These are phyloP conservation scores for Geotrypetes seraphini DNA, from an alignment of 2,797 vertebrate genomes.

Conservation along the genomic window DNA sequence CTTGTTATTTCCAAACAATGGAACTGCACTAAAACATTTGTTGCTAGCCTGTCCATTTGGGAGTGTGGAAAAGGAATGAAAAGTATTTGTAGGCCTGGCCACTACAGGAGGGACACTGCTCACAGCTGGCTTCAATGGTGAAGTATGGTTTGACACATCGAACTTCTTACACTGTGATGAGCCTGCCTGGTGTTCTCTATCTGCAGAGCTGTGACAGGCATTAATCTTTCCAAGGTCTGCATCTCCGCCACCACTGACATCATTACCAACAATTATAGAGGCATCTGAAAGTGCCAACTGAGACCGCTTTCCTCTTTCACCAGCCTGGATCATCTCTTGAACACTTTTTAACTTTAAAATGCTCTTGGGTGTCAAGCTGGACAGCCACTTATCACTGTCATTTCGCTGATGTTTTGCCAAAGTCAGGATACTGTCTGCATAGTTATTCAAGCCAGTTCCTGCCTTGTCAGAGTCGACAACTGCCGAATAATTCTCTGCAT, in stretches of 20 bases:
- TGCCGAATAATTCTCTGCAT: constrained; percentile 73
- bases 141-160: neutral
- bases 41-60: neutral
- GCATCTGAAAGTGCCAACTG: constrained; percentile 47
- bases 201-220: constrained; percentile 8
- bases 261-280: constrained; percentile 45
- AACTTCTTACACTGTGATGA: constrained; percentile 10
- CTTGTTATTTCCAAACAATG: constrained; percentile 43
- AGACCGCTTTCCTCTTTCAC: constrained; percentile 31
- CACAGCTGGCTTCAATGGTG: constrained; percentile 6
- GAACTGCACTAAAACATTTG: constrained; percentile 21
- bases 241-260: constrained; percentile 22
- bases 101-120: neutral
- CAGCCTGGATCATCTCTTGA: constrained; percentile 60
- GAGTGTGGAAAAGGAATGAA: neutral
- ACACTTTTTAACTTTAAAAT: constrained; percentile 69
- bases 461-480: constrained; percentile 82
- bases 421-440: constrained; percentile 73
- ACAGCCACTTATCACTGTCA: constrained; percentile 84
- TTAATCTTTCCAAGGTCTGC: constrained; percentile 17
- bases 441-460: constrained; percentile 82
- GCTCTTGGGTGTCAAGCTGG: constrained; percentile 66
- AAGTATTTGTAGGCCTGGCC: neutral
- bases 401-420: constrained; percentile 77
- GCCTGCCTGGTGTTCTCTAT: neutral